These are phyloP conservation scores for Crenichthys baileyi DNA, from an alignment of 2,797 vertebrate species.

Conservation along the genomic window DNA sequence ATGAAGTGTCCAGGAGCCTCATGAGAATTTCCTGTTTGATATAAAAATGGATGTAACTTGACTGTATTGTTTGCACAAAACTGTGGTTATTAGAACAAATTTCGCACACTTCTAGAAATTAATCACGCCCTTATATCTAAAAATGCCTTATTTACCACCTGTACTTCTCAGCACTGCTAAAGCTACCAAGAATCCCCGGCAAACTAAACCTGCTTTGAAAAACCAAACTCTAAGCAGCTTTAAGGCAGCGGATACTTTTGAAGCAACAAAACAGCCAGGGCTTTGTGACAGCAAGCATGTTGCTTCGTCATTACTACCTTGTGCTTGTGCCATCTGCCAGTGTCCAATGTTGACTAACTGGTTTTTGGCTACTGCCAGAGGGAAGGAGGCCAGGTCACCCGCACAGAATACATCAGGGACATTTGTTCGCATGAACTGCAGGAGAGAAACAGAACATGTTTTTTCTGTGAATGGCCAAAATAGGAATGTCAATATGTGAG, in stretches of 20 bases:
- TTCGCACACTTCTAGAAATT: not conserved
- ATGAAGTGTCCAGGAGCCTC: too few species aligned
- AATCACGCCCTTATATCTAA: not conserved
- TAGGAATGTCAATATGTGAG: not conserved
- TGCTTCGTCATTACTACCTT: conserved; percentile 72
- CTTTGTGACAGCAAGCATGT: not conserved
- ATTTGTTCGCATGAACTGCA: conserved; percentile 85
- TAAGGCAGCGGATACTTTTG: too few species aligned
- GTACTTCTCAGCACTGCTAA: too few species aligned
- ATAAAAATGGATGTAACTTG: too few species aligned
- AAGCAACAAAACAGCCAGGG: too few species aligned
- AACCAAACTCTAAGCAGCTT: too few species aligned
- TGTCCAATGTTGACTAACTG: conserved; percentile 79
- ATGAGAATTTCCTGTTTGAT: too few species aligned
- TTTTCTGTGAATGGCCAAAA: not conserved
- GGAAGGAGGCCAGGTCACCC: conserved; percentile 86
- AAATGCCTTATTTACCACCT: not conserved
- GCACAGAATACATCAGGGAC: conserved; percentile 81
- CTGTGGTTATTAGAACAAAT: not conserved
- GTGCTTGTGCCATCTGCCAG: conserved; percentile 88
- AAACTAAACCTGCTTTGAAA: too few species aligned
- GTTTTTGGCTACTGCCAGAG: conserved; percentile 77
- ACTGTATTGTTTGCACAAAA: too few species aligned
- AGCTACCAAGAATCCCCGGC: too few species aligned
- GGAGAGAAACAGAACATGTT: not conserved